Percentiles rank a stretch among this genome's conserved stretches.
phyloP scores from a whole-genome alignment of 1,140 invertebrate genomes.

The Dendrolimus kikuchii region DNA sequence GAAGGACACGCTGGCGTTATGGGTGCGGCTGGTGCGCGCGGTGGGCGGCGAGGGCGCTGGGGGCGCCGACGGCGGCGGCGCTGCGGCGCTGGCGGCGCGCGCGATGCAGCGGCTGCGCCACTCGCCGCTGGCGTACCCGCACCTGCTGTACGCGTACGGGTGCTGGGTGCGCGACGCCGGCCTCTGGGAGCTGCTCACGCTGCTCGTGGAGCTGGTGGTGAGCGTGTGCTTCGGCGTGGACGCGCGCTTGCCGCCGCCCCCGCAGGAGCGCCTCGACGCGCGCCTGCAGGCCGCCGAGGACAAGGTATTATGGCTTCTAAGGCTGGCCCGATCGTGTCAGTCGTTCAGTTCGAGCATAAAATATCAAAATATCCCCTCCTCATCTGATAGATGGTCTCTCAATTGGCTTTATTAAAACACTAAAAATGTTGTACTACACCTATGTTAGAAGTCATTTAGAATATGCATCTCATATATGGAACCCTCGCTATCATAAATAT shows the following conservation, averaged over 20 bases:
- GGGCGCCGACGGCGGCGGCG: conserved; percentile 13
- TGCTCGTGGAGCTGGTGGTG: conserved; percentile 38
- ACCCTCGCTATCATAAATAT: too few species aligned
- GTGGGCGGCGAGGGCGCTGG: conserved; percentile 13
- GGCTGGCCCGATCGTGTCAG: too few species aligned
- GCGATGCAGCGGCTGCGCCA: conserved; percentile 22
- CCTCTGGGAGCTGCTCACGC: conserved; percentile 44
- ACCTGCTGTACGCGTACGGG: conserved; percentile 31
- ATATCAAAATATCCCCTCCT: too few species aligned
- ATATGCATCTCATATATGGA: too few species aligned
- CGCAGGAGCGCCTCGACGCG: conserved; percentile 12
- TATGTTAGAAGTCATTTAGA: too few species aligned
- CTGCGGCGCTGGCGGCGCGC: conserved; percentile 14
- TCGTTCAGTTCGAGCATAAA: too few species aligned
- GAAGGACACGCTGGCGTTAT: conserved; percentile 11
- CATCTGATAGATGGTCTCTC: too few species aligned
- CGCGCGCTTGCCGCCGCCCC: conserved; percentile 21
- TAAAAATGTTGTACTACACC: too few species aligned
- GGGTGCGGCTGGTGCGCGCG: conserved; percentile 26
- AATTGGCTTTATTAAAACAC: too few species aligned
- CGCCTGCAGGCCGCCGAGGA: conserved; percentile 30
- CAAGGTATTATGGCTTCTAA: too few species aligned
- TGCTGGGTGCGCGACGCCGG: conserved; percentile 25
- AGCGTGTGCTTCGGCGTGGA: conserved; percentile 32
- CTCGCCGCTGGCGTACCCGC: conserved; percentile 27